A percentile compares a stretch with the other conserved stretches of the same genome.
These are phyloP conservation scores for Laticauda laticaudata DNA, from an alignment of 2,113 vertebrate genomes.

Conservation along the genomic window DNA sequence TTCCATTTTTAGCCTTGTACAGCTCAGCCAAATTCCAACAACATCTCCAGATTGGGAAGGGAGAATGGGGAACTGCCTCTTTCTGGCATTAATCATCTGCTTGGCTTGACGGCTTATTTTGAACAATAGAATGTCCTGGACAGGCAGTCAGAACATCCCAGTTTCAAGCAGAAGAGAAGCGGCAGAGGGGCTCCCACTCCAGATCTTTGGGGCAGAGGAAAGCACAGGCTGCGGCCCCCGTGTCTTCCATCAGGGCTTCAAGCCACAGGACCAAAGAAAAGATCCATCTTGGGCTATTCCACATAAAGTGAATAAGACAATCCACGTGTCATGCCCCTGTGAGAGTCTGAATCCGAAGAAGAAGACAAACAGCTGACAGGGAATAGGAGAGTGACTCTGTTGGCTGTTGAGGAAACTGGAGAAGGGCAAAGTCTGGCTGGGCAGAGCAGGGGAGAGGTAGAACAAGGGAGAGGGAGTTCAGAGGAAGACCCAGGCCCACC, in stretches of 20 bases:
- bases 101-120: conserved; percentile 54
- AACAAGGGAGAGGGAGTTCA: too few species aligned
- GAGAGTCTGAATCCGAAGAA: too few species aligned
- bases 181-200: conserved; percentile 36
- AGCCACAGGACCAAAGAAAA: neutral
- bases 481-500: too few species aligned
- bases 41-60: conserved; percentile 28
- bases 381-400: too few species aligned
- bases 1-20: conserved; percentile 47
- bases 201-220: conserved; percentile 16
- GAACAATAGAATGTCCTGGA: conserved; percentile 42
- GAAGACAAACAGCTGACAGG: too few species aligned
- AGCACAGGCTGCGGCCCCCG: neutral
- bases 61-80: neutral
- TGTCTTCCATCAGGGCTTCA: fast-evolving
- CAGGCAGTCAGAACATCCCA: conserved; percentile 40
- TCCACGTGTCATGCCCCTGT: neutral
- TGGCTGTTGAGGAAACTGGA: too few species aligned
- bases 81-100: conserved; percentile 52
- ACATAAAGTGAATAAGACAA: neutral
- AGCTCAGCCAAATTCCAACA: conserved; percentile 44
- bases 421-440: too few species aligned
- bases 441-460: too few species aligned
- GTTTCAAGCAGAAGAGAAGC: neutral
- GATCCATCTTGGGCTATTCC: neutral